Evolutionary conservation across 2,888 invertebrate species (phyloP).

Genomic region (Operophtera brumata): DNA sequence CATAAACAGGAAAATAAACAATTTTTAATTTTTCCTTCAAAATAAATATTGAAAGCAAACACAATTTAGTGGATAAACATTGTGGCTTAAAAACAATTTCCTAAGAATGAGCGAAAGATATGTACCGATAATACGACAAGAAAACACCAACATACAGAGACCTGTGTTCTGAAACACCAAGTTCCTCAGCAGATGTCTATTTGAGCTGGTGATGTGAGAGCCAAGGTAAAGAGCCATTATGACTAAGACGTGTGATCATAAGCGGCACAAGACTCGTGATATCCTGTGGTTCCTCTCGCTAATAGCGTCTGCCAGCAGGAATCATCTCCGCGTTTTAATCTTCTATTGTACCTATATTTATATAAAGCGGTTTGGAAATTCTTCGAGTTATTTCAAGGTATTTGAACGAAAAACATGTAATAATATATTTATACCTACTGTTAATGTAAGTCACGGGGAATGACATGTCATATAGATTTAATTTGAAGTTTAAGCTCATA

Average conservation of each 20-base stretch:
- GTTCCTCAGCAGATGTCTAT: background rate
- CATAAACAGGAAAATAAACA: conserved; percentile 15
- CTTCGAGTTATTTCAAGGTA: no score
- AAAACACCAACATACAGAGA: conserved; percentile 6
- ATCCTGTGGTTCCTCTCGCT: conserved; percentile 16
- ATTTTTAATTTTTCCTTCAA: conserved; percentile 10
- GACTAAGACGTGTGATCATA: conserved; percentile 22
- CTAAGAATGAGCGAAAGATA: conserved; percentile 10
- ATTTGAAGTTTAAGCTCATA: no score
- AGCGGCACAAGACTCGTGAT: conserved; percentile 12
- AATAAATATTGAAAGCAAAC: conserved; percentile 20
- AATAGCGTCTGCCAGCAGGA: conserved; percentile 1
- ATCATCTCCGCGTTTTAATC: conserved; percentile 16
- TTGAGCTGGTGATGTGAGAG: background rate
- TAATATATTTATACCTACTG: no score
- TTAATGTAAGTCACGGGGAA: no score
- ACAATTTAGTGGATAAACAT: conserved; percentile 25
- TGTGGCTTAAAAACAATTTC: conserved; percentile 27
- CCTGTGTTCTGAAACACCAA: background rate
- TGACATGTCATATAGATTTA: no score
- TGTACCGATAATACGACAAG: conserved; percentile 12
- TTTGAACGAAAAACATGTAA: no score
- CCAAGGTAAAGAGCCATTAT: conserved; percentile 21
- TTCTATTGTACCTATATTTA: no score
- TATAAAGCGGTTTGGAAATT: background rate